Evolutionary conservation across 2,113 vertebrate genomes (phyloP).

Genomic region (Psephotus haematonotus): DNA sequence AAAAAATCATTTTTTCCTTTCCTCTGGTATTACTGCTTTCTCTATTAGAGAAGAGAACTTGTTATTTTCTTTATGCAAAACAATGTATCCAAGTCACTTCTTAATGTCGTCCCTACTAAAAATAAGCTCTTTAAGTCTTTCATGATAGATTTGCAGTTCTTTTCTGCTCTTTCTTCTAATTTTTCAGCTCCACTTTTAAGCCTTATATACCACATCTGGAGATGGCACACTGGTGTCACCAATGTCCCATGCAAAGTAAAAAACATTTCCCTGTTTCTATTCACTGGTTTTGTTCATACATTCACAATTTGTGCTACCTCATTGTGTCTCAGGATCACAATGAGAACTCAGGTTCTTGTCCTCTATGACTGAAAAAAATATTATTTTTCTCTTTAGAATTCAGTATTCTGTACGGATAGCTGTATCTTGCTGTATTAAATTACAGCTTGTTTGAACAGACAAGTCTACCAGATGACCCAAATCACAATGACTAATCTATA

Average conservation of each 20-base stretch:
- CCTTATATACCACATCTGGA: not conserved
- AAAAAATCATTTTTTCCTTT: rapidly evolving
- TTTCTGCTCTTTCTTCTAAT: not conserved
- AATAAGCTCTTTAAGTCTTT: not conserved
- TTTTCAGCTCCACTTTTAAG: not conserved
- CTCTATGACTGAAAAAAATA: not conserved
- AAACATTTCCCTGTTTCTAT: not conserved
- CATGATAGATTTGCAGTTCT: not conserved
- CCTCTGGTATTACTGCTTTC: not conserved
- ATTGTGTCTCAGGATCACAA: not conserved
- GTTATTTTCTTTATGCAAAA: not conserved
- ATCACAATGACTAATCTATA: constrained; percentile 1
- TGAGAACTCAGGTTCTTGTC: not conserved
- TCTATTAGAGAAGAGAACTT: not conserved
- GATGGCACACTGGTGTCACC: rapidly evolving
- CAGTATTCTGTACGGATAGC: not conserved
- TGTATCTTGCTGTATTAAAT: constrained; percentile 27
- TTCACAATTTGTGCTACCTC: not conserved
- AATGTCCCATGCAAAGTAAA: not conserved
- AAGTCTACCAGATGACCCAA: constrained; percentile 38
- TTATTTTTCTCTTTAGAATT: not conserved
- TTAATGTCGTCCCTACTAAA: not conserved
- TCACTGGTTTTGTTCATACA: not conserved
- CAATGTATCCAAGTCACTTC: not conserved
- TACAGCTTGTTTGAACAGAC: constrained; percentile 39